These are phyloP conservation scores for Cenopis cana DNA, from an alignment of 2,888 invertebrate species.

Conservation along the genomic window DNA sequence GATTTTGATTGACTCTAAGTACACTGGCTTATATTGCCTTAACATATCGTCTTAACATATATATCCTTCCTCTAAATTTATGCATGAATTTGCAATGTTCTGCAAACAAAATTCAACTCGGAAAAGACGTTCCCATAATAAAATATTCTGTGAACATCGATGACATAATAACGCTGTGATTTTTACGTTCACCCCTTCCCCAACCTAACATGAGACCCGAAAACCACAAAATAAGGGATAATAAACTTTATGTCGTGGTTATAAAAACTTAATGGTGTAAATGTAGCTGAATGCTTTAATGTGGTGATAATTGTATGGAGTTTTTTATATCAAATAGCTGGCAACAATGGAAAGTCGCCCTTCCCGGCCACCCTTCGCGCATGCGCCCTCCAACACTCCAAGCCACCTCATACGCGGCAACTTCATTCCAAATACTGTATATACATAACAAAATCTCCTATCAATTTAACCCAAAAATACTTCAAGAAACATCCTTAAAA, in stretches of 20 bases:
- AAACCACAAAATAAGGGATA: conserved; percentile 46
- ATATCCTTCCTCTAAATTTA: not conserved
- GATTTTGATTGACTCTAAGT: too few species aligned
- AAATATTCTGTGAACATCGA: conserved; percentile 51
- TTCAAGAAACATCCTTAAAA: conserved; percentile 70
- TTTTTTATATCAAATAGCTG: conserved; percentile 69
- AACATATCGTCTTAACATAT: too few species aligned
- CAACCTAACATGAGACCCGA: conserved; percentile 51
- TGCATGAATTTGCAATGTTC: not conserved
- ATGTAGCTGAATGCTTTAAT: conserved; percentile 48
- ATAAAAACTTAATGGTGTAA: conserved; percentile 57
- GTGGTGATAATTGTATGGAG: conserved; percentile 45
- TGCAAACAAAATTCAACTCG: conserved; percentile 11
- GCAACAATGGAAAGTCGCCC: conserved; percentile 75
- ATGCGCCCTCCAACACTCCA: conserved; percentile 76
- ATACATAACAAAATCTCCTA: conserved; percentile 78
- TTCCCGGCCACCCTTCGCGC: conserved; percentile 73
- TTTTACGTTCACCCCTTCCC: conserved; percentile 49
- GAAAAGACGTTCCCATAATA: conserved; percentile 19
- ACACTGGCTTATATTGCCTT: too few species aligned
- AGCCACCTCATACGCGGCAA: conserved; percentile 68
- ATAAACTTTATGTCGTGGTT: conserved; percentile 59
- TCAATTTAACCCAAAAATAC: conserved; percentile 69
- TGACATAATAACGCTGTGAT: conserved; percentile 69
- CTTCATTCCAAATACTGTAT: conserved; percentile 78